These are phyloP conservation scores for Poecilus cupreus DNA, from an alignment of 2,888 invertebrate species.

Conservation along the genomic window DNA sequence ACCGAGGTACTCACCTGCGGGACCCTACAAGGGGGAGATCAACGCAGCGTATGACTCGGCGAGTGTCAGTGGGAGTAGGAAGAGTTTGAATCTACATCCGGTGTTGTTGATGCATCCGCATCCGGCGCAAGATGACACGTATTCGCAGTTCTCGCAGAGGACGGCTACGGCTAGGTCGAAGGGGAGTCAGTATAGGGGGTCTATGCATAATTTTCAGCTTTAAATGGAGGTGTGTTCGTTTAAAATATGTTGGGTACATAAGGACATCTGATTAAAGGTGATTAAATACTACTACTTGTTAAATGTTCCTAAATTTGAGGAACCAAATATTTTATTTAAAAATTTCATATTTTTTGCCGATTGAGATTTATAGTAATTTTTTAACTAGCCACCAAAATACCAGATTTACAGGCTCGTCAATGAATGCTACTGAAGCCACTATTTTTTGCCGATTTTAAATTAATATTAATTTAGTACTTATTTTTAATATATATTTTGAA, in stretches of 20 bases:
- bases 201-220: slow-evolving; percentile 83
- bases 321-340: too few species aligned
- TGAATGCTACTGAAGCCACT: too few species aligned
- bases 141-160: slow-evolving; percentile 86
- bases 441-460: too few species aligned
- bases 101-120: slow-evolving; percentile 85
- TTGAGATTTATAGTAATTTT: too few species aligned
- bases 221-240: slow-evolving; percentile 66
- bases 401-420: too few species aligned
- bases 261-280: too few species aligned
- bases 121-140: slow-evolving; percentile 81
- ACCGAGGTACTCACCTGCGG: slow-evolving; percentile 70
- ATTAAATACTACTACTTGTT: too few species aligned
- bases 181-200: slow-evolving; percentile 75
- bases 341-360: too few species aligned
- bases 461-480: too few species aligned
- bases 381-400: too few species aligned
- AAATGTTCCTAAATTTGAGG: too few species aligned
- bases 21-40: slow-evolving; percentile 82
- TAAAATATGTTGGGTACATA: neutral
- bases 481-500: too few species aligned
- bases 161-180: slow-evolving; percentile 77
- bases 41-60: slow-evolving; percentile 92
- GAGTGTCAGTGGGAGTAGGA: slow-evolving; percentile 87
- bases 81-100: slow-evolving; percentile 90